These are phyloP conservation scores for Alsophila aescularia DNA, from an alignment of 2,888 invertebrate genomes.

Conservation along the genomic window DNA sequence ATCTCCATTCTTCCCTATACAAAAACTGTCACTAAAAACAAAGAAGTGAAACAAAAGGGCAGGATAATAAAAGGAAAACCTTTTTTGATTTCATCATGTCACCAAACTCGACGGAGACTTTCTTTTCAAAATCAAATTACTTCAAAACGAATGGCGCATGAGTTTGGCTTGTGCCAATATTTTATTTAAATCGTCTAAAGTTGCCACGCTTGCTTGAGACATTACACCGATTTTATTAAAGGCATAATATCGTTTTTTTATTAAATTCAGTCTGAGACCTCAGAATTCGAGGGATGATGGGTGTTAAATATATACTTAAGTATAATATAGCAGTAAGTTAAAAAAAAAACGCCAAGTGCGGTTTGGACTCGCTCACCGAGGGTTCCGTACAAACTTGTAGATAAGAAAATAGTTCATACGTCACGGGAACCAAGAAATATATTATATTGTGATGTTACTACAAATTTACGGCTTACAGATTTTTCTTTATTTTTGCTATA, in stretches of 20 bases:
- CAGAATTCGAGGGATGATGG: neutral
- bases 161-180: slow-evolving; percentile 70
- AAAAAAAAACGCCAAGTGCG: too few relatives aligned
- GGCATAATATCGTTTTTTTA: neutral
- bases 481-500: too few relatives aligned
- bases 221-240: slow-evolving; percentile 46
- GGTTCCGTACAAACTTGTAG: too few relatives aligned
- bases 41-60: neutral
- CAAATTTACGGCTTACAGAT: too few relatives aligned
- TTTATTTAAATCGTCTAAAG: slow-evolving; percentile 67
- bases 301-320: too few relatives aligned
- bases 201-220: slow-evolving; percentile 54
- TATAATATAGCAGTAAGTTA: too few relatives aligned
- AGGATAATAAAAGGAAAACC: neutral
- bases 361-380: too few relatives aligned
- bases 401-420: too few relatives aligned
- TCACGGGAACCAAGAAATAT: too few relatives aligned
- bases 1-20: too few relatives aligned
- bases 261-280: slow-evolving; percentile 1
- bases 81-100: slow-evolving; percentile 46
- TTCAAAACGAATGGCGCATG: slow-evolving; percentile 55
- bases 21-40: too few relatives aligned
- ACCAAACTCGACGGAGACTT: slow-evolving; percentile 51
- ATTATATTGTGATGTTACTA: too few relatives aligned
- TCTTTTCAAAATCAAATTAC: slow-evolving; percentile 69